Evolutionary conservation across 2,113 vertebrate species (phyloP), one percentile per base, ranked within the genome.

Genomic region (Anarhynchus alexandrinus): DNA sequence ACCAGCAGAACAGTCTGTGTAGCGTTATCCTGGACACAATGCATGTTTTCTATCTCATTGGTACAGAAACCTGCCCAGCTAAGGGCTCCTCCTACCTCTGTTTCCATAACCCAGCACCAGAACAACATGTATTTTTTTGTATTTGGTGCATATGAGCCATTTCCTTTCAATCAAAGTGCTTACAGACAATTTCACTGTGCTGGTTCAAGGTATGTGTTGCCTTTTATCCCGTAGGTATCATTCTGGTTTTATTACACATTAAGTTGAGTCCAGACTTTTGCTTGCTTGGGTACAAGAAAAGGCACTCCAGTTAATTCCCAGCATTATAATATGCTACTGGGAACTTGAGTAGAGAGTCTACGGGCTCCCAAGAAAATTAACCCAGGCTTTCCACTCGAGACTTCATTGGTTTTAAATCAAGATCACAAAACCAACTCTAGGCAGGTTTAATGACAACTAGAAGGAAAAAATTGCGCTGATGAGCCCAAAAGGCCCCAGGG

Each of bases 351-450:
- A 76, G 52, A 40, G 43, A 29, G 18, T 40, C 59, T 74, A 42
- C 0, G 1, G 32, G 52, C 55, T 83, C 55, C 66, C 76, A 88
- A 66, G 65, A 47, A 93, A 90, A 88, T 88, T 71, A 96, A 83
- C 15, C 29, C 42, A 90, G 36, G 11, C 18, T 92, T 93, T 88
- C 22, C 64, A 74, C 64, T 92, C 1, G 34, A 84, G 92, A 67
- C n/a, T 78, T 86, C 58, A 51, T 5, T 14, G 42, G 42, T 80
- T 96, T 94, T 88, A 96, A 93, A 78, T 73, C 71, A 85, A 93
- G 70, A 90, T 45, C 55, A 57, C 59, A 88, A 76, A 77, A 47
- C 7, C 51, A 81, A 15, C 71, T 51, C 18, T 27, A 74, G 59
- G 47, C n/a, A 64, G 15, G 51, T 71, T 95, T 95, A 88, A 51